A percentile compares a stretch with the other conserved stretches of the same genome.
These are phyloP conservation scores for Archaeoteleia sp. DNA, from an alignment of 2,888 invertebrate genomes.

Conservation along the genomic window DNA sequence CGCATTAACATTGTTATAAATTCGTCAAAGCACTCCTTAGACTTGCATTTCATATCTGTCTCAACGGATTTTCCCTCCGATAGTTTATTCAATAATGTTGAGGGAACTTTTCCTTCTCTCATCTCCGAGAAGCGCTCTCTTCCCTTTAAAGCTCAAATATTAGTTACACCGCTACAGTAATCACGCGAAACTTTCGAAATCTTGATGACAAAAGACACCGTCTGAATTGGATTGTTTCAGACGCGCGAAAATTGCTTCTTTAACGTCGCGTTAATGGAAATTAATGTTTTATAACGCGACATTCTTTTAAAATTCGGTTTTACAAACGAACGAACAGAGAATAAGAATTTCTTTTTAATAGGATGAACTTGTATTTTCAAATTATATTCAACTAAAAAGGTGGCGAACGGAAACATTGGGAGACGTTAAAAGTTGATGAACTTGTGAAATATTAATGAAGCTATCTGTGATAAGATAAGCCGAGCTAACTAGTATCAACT, in stretches of 20 bases:
- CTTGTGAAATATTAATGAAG: too few relatives aligned
- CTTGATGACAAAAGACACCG: conserved; percentile 19
- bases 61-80: conserved; percentile 3
- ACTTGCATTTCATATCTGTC: conserved; percentile 6
- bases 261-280: too few relatives aligned
- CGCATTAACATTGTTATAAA: conserved; percentile 24
- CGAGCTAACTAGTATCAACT: too few relatives aligned
- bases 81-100: conserved; percentile 34
- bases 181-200: conserved; percentile 12
- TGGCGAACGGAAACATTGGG: too few relatives aligned
- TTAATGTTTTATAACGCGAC: too few relatives aligned
- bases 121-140: conserved; percentile 14
- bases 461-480: too few relatives aligned
- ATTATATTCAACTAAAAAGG: too few relatives aligned
- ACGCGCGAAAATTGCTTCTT: neutral
- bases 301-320: too few relatives aligned
- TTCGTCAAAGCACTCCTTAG: conserved; percentile 14
- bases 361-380: too few relatives aligned
- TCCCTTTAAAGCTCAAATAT: neutral
- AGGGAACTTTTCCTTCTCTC: conserved; percentile 16
- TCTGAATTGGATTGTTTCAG: neutral
- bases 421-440: too few relatives aligned
- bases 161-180: neutral
- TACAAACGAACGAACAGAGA: too few relatives aligned
- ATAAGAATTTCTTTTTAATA: too few relatives aligned